Evolutionary conservation across 1,140 invertebrate genomes (phyloP).

Genomic region (Atta texana): DNA sequence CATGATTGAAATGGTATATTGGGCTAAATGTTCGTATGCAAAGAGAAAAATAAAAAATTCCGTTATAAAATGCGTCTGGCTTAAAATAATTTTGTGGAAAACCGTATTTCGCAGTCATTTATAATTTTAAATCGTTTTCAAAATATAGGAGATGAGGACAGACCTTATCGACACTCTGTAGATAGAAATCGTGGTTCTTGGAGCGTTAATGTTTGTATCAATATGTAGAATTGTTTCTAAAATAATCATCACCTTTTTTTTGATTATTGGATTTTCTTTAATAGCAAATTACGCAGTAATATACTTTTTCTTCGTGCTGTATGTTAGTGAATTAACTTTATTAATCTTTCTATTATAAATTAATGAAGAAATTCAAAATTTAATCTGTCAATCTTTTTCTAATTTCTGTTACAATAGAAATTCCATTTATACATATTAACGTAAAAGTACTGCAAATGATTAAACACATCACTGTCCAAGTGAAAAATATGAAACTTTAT

Average conservation of each 20-base stretch:
- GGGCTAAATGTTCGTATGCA: too few species aligned
- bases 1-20: not conserved
- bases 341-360: not conserved
- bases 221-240: not conserved
- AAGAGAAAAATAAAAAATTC: too few species aligned
- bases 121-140: too few species aligned
- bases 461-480: not conserved
- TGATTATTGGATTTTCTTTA: not conserved
- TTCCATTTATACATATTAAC: not conserved
- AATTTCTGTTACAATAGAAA: not conserved
- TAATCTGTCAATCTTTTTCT: not conserved
- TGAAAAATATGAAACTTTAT: conserved; percentile 5
- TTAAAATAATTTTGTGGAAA: too few species aligned
- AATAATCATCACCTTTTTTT: not conserved
- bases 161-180: too few species aligned
- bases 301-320: not conserved
- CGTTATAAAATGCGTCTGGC: too few species aligned
- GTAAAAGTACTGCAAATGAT: not conserved
- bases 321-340: not conserved
- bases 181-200: too few species aligned
- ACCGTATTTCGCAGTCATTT: too few species aligned
- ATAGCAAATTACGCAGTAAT: not conserved
- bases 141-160: too few species aligned
- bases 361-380: not conserved
- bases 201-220: too few species aligned